A percentile compares a stretch with the other conserved stretches of the same genome.
Conservation (phyloP, 2,888 invertebrate species). For the Agrochola litura region DNA sequence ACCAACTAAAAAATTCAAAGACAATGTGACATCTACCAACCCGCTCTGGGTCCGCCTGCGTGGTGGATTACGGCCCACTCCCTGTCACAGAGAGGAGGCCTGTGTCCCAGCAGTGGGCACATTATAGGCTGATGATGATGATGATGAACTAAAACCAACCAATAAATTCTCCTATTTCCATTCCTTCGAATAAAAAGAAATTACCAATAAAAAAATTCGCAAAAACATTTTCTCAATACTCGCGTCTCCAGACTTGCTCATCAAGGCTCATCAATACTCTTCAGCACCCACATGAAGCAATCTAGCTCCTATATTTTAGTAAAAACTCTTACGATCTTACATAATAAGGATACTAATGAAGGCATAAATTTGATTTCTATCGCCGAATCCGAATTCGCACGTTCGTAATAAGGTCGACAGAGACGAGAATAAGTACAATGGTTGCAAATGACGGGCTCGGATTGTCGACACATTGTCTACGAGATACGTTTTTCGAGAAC, state of each 20-base stretch:
- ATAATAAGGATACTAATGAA: constrained; percentile 54
- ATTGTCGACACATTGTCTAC: constrained; percentile 57
- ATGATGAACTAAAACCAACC: too few species aligned
- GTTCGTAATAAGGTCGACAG: constrained; percentile 44
- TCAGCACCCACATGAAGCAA: constrained; percentile 16
- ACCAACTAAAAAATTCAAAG: not conserved
- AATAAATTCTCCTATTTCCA: not conserved
- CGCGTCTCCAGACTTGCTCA: constrained; percentile 10
- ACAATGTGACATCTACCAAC: too few species aligned
- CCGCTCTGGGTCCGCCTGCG: too few species aligned
- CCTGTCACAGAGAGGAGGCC: too few species aligned
- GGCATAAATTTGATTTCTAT: constrained; percentile 63
- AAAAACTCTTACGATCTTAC: constrained; percentile 34
- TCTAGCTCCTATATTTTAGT: constrained; percentile 20
- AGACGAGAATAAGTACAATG: constrained; percentile 56
- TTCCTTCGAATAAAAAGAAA: not conserved
- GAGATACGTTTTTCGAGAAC: constrained; percentile 27
- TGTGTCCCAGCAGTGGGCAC: too few species aligned
- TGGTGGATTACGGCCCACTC: too few species aligned
- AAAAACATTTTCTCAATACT: constrained; percentile 22
- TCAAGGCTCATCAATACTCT: constrained; percentile 14
- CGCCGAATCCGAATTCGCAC: constrained; percentile 39
- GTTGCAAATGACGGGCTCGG: constrained; percentile 48
- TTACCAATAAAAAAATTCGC: constrained; percentile 18
- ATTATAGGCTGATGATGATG: too few species aligned